phyloP scores from a whole-genome alignment of 2,113 vertebrate genomes.

The Psammodynastes pulverulentus region DNA sequence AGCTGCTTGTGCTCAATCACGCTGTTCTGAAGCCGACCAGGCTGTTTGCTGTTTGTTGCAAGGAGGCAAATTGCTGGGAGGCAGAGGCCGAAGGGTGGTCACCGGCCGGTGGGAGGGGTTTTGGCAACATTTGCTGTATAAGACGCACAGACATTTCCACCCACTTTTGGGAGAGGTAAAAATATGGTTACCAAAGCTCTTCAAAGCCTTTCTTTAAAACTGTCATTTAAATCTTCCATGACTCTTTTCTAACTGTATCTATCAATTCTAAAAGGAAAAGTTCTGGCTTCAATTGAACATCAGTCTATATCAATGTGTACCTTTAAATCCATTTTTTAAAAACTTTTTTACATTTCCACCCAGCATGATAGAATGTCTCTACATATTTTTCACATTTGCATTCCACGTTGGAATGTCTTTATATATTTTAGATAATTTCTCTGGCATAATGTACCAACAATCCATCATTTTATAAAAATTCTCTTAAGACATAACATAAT shows the following conservation, averaged over 20 bases:
- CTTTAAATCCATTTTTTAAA: neutral
- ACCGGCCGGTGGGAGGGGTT: too few species aligned
- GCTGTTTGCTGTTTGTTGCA: too few species aligned
- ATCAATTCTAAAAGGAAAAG: neutral
- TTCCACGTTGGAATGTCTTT: neutral
- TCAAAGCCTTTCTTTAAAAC: conserved; percentile 45
- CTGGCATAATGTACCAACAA: neutral
- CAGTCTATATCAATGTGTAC: neutral
- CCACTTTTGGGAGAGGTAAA: too few species aligned
- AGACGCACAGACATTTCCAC: too few species aligned
- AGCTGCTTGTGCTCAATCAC: too few species aligned
- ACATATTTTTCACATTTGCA: neutral
- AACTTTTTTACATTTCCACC: neutral
- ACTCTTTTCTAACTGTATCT: neutral
- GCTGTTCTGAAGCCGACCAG: too few species aligned
- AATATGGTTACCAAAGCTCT: conserved; percentile 44
- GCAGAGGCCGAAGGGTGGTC: too few species aligned
- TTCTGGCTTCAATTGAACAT: neutral
- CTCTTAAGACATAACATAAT: neutral
- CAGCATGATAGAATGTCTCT: neutral
- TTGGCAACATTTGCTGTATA: too few species aligned
- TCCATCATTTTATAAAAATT: neutral
- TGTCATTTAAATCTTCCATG: neutral
- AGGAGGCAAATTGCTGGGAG: too few species aligned
- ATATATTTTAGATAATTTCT: neutral